A percentile compares a stretch with the other conserved stretches of the same genome.
Conservation (phyloP, 64 coral and sea anemone genomes). For the Pocillopora verrucosa region DNA sequence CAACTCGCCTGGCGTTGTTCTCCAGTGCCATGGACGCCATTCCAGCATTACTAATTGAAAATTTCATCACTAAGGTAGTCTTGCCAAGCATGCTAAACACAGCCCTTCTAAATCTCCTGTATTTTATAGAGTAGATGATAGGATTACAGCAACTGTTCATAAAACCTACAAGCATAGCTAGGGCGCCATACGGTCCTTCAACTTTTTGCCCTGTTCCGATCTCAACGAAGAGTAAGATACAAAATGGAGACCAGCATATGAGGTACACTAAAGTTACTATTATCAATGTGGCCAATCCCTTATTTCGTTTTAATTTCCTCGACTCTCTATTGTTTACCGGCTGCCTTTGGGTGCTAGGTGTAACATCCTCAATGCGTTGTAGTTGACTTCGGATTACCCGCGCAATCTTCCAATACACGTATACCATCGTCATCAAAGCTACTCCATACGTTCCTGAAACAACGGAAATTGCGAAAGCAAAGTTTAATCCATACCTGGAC, state of each 20-base stretch:
- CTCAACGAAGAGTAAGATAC: slow-evolving; percentile 75
- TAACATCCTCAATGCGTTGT: slow-evolving; percentile 3
- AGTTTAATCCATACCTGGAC: slow-evolving; percentile 60
- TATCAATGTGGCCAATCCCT: slow-evolving; percentile 53
- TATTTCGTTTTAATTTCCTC: slow-evolving; percentile 23
- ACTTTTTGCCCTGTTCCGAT: slow-evolving; percentile 60
- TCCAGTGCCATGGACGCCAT: neutral
- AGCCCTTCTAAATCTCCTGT: slow-evolving; percentile 55
- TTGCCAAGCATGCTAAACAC: slow-evolving; percentile 14
- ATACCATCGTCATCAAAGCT: slow-evolving; percentile 61
- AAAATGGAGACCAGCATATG: slow-evolving; percentile 79
- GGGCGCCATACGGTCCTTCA: neutral
- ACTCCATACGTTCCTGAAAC: slow-evolving; percentile 73
- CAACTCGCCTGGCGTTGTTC: neutral
- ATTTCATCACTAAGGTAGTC: neutral
- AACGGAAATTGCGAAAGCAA: slow-evolving; percentile 73
- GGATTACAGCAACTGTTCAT: slow-evolving; percentile 77
- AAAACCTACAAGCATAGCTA: slow-evolving; percentile 70
- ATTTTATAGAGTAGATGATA: slow-evolving; percentile 73
- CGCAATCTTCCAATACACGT: slow-evolving; percentile 59
- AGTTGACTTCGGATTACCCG: slow-evolving; percentile 45
- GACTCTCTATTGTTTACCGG: neutral
- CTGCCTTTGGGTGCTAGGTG: neutral
- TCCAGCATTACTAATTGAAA: neutral
- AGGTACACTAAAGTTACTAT: slow-evolving; percentile 57